Evolutionary conservation across 2,797 vertebrate species (phyloP), one percentile per base, ranked within the genome.

Genomic region (Melanotaenia trifasciata): DNA sequence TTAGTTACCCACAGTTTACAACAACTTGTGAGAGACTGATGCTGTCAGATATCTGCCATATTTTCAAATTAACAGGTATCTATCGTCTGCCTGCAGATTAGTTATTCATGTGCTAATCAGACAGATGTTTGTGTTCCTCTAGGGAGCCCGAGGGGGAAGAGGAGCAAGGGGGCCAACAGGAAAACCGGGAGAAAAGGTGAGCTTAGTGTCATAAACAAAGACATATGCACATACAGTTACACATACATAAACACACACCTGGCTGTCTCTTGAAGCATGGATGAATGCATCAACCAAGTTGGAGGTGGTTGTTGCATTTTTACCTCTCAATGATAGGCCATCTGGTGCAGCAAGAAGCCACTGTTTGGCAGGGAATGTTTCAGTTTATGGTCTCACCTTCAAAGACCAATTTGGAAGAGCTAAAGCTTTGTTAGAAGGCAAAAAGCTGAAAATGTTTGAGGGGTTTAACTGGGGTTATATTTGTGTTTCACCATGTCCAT

Each of bases 131-230:
- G 69, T 86, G 78, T 90, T 81, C 71, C 61, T 70, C 64, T 73
- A 98, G 97, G 97, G 97, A 20, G 71, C 84, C 73, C 92, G 93
- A 1, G 97, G 97, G 47, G 96, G 95, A 51, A 94, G 96, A 90
- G 97, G 97, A 33, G 95, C 95, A 33, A 92, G 89, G 0, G 97
- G 97, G 7, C 90, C 96, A 30, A 96, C 96, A 0, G 97, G 97
- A 76, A 96, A 96, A 63, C 93, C 95, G 2, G 97, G 97, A 72
- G 93, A 94, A 32, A 98, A 97, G 95, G 97, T 98, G 88, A 81
- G 75, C 22, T 43, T n/a, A 63, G 40, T 43, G 16, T 26, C 64
- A 76, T 57, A 76, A 70, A 79, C 73, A 76, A 53, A 79, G 65
- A 82, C 77, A 72, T 62, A 76, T 26, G 51, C 74, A 70, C 75